These are phyloP conservation scores for Pammene fasciana DNA, from an alignment of 2,888 invertebrate species.

Conservation along the genomic window DNA sequence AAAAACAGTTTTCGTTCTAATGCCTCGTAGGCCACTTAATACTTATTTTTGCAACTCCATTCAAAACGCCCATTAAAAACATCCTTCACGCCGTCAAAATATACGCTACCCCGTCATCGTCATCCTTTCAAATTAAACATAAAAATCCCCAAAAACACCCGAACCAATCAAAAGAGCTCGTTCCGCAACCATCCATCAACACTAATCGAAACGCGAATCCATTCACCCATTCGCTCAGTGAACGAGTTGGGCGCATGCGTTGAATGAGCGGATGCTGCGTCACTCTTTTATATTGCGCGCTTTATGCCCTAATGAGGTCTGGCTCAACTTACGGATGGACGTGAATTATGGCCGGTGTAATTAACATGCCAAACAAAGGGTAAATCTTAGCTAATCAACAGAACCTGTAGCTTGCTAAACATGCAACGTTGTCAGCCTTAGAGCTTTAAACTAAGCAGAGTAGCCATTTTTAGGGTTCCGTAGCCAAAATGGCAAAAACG, in stretches of 20 bases:
- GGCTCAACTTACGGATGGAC: conserved; percentile 14
- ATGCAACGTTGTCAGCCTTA: not conserved
- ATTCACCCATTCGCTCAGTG: conserved; percentile 31
- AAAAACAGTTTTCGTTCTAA: too few relatives aligned
- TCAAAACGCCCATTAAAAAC: not conserved
- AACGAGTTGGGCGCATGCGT: conserved; percentile 46
- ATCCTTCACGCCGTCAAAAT: not conserved
- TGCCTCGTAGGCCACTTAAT: too few relatives aligned
- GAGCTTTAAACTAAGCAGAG: too few relatives aligned
- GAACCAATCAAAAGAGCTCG: conserved; percentile 22
- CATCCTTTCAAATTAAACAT: conserved; percentile 12
- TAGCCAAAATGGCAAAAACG: too few relatives aligned
- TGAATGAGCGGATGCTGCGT: conserved; percentile 65
- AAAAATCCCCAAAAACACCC: conserved; percentile 14
- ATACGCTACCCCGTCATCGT: not conserved
- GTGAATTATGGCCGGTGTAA: conserved; percentile 23
- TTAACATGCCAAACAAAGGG: conserved; percentile 18
- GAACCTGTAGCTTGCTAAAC: not conserved
- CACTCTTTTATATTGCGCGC: conserved; percentile 78
- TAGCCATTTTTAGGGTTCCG: too few relatives aligned
- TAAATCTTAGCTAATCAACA: not conserved
- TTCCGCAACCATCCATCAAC: conserved; percentile 29
- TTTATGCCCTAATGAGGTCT: conserved; percentile 75
- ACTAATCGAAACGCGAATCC: conserved; percentile 32
- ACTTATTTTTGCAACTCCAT: not conserved